Conservation (phyloP, 2,113 vertebrate species). For the Microtus montanus region DNA sequence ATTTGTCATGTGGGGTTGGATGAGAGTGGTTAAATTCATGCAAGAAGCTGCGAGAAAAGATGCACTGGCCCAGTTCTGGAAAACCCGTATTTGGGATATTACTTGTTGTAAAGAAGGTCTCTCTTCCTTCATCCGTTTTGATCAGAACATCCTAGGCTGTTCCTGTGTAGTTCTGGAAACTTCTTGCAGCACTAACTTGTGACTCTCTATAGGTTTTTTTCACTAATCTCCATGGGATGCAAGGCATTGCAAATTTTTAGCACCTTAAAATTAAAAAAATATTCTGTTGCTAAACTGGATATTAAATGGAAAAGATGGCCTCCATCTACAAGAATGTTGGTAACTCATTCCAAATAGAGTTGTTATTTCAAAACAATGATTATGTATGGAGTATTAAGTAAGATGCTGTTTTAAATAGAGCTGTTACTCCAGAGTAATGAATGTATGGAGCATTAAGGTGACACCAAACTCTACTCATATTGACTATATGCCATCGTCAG, state of each 20-base stretch:
- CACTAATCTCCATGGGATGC: not conserved
- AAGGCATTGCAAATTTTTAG: not conserved
- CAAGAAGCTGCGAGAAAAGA: not conserved
- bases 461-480: constrained; percentile 8
- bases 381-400: not conserved
- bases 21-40: not conserved
- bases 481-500: constrained; percentile 34
- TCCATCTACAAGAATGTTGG: not conserved
- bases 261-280: not conserved
- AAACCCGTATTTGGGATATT: fast-evolving
- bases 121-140: not conserved
- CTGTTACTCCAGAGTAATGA: constrained; percentile 33
- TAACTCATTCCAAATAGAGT: constrained; percentile 32
- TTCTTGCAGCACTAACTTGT: not conserved
- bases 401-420: constrained; percentile 40
- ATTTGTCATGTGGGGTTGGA: not conserved
- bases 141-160: not conserved
- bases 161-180: not conserved
- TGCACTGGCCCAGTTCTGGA: too few relatives aligned
- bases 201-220: not conserved
- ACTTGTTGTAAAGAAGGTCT: not conserved
- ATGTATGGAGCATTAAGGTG: not conserved
- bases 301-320: not conserved
- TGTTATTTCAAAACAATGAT: constrained; percentile 27
- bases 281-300: not conserved